Evolutionary conservation across 2,113 vertebrate genomes (phyloP).

Genomic region (Glaucomys volans): DNA sequence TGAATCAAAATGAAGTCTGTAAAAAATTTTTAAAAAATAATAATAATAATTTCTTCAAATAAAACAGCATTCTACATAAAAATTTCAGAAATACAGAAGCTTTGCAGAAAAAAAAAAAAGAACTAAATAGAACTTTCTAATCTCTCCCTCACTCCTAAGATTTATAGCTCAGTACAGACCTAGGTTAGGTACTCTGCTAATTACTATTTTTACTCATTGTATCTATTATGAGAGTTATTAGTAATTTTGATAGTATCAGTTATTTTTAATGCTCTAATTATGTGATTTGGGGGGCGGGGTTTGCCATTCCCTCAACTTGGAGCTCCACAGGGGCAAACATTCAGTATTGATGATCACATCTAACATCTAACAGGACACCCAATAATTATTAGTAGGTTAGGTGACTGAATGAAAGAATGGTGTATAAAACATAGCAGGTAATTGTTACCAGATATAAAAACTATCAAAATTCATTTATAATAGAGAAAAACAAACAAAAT

Average conservation of each 20-base stretch:
- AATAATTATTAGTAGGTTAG: neutral
- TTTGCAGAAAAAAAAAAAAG: too few relatives aligned
- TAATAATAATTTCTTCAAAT: too few relatives aligned
- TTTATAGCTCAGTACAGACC: neutral
- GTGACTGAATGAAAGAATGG: neutral
- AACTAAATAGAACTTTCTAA: neutral
- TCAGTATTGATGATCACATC: neutral
- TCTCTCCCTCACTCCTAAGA: neutral
- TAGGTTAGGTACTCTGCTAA: neutral
- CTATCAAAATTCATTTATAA: neutral
- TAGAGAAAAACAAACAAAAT: neutral
- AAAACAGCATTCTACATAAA: too few relatives aligned
- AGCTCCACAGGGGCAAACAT: neutral
- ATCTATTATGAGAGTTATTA: neutral
- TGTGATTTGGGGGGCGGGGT: neutral
- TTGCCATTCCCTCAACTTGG: neutral
- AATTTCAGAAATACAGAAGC: too few relatives aligned
- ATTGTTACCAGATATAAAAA: neutral
- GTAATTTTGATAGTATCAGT: neutral
- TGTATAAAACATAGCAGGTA: constrained; percentile 1
- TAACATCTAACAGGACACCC: neutral
- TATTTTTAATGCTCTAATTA: constrained; percentile 46
- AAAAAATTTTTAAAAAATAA: too few relatives aligned
- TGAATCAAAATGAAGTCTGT: too few relatives aligned
- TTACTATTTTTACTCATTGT: neutral